A percentile compares a stretch with the other conserved stretches of the same genome.
Conservation (phyloP, 64 coral and sea anemone species). For the Dendrophyllia cribrosa region DNA sequence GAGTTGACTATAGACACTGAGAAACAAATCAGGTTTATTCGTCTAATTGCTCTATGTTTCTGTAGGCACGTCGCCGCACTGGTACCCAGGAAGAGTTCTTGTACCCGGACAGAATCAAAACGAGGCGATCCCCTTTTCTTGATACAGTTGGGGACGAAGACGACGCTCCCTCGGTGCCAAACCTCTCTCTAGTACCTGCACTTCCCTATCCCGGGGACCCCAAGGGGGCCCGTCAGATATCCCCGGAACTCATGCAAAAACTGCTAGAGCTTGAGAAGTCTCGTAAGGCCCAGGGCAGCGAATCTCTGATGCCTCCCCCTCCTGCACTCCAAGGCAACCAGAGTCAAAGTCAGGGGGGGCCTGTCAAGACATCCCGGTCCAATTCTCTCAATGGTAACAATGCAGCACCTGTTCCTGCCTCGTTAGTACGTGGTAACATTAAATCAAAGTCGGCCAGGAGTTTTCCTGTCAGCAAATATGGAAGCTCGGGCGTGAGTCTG, state of each 20-base stretch:
- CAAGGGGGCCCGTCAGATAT: slow-evolving; percentile 68
- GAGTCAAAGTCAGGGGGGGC: slow-evolving; percentile 11
- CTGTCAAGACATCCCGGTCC: slow-evolving; percentile 42
- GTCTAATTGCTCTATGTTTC: background rate
- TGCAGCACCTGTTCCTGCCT: slow-evolving; percentile 33
- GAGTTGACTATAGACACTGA: too few relatives aligned
- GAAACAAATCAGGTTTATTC: background rate
- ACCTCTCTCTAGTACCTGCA: slow-evolving; percentile 19
- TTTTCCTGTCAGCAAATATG: slow-evolving; percentile 77
- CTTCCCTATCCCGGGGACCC: slow-evolving; percentile 10
- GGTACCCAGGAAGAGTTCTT: slow-evolving; percentile 93
- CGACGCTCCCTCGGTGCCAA: slow-evolving; percentile 20
- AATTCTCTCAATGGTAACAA: slow-evolving; percentile 17
- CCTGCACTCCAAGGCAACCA: slow-evolving; percentile 4
- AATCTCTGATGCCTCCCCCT: slow-evolving; percentile 63
- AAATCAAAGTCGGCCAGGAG: slow-evolving; percentile 95
- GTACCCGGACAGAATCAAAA: slow-evolving; percentile 81
- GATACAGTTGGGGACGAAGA: slow-evolving; percentile 48
- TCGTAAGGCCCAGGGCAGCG: slow-evolving; percentile 71
- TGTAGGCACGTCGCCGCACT: slow-evolving; percentile 90
- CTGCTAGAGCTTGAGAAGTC: slow-evolving; percentile 91
- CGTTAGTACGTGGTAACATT: slow-evolving; percentile 84
- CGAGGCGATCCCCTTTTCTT: slow-evolving; percentile 47
- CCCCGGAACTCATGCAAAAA: slow-evolving; percentile 98
- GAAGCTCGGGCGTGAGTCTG: slow-evolving; percentile 34